These are phyloP conservation scores for Caenorhabditis parvicauda DNA, from an alignment of 2,888 invertebrate species.

Conservation along the genomic window DNA sequence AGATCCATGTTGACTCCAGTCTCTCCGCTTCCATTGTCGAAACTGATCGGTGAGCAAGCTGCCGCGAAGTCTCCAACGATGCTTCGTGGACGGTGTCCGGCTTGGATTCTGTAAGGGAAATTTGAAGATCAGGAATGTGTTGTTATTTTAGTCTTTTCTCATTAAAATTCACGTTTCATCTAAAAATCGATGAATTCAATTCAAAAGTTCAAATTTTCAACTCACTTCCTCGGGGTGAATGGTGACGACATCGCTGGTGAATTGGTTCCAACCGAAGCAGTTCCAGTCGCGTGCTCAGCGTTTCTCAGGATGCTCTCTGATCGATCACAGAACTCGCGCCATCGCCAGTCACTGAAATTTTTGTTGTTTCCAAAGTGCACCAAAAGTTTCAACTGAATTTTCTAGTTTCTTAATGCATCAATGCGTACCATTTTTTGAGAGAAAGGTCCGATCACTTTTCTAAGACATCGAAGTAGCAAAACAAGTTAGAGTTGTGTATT, in stretches of 20 bases:
- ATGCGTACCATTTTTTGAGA: no score
- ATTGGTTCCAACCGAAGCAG: conserved; percentile 21
- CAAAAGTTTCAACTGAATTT: no score
- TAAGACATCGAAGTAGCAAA: no score
- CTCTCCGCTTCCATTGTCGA: conserved; percentile 11
- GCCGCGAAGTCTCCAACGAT: conserved; percentile 32
- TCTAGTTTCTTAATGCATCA: no score
- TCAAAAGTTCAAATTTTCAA: background rate
- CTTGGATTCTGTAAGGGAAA: background rate
- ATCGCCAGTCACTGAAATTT: conserved; percentile 36
- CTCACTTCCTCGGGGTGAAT: conserved; percentile 18
- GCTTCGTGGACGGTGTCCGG: conserved; percentile 28
- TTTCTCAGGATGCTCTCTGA: conserved; percentile 16
- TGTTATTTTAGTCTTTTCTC: background rate
- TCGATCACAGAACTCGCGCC: conserved; percentile 34
- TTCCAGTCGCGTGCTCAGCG: no score
- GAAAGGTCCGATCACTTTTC: no score
- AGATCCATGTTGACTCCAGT: conserved; percentile 27
- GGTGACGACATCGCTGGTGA: conserved; percentile 27
- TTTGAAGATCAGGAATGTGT: background rate
- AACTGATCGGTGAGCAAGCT: conserved; percentile 13
- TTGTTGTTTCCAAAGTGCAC: no score
- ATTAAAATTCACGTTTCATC: background rate
- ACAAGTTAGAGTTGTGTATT: no score
- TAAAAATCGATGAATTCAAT: background rate